Percentiles rank a stretch among this genome's conserved stretches.
Conservation (phyloP, 1,140 invertebrate genomes). For the Chironomus striatipennis region DNA sequence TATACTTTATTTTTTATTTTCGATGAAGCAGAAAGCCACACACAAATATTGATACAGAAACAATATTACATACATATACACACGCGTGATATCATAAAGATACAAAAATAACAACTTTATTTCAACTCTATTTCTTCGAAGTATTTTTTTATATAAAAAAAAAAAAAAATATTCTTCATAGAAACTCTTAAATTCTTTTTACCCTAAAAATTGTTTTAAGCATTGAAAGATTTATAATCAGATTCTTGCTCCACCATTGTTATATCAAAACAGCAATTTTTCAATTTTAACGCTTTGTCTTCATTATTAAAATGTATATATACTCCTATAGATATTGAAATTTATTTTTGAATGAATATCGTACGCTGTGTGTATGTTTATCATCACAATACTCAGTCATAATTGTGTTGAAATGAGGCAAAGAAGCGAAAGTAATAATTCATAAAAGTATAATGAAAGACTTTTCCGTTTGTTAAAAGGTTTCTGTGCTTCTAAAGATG, state of each 20-base stretch:
- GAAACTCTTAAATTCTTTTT: too few relatives aligned
- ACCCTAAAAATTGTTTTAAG: background rate
- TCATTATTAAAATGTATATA: background rate
- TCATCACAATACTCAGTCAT: background rate
- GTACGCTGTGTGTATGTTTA: background rate
- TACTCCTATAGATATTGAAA: background rate
- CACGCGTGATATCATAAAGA: background rate
- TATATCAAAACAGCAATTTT: background rate
- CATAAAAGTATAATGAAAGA: background rate
- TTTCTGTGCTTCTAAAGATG: too few relatives aligned
- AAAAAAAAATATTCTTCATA: background rate
- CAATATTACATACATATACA: background rate
- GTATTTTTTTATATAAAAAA: too few relatives aligned
- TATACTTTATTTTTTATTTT: background rate
- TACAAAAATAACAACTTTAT: background rate
- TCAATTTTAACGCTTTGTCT: background rate
- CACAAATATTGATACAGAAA: background rate
- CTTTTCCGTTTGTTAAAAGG: background rate
- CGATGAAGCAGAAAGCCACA: conserved; percentile 4
- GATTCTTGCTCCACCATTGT: background rate
- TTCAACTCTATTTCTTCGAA: background rate
- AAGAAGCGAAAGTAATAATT: background rate
- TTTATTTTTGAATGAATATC: background rate
- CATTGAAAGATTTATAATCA: conserved; percentile 10
- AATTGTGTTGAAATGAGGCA: conserved; percentile 5